Percentiles rank a stretch among this genome's conserved stretches.
These are phyloP conservation scores for Carollia perspicillata DNA, from an alignment of 2,113 vertebrate genomes.

Conservation along the genomic window DNA sequence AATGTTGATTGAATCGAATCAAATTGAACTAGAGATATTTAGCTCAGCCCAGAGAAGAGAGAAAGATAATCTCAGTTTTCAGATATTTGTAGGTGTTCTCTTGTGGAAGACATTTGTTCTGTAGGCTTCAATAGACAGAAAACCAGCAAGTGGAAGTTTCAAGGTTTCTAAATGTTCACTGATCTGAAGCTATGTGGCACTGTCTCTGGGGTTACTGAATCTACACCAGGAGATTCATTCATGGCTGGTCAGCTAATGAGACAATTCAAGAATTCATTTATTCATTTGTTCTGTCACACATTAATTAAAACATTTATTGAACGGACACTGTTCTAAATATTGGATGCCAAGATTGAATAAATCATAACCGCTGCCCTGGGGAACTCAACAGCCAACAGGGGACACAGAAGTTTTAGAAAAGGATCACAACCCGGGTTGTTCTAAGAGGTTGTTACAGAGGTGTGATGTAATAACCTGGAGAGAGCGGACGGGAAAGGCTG, in stretches of 20 bases:
- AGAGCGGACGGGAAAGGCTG: background rate
- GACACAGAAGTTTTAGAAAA: background rate
- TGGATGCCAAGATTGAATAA: background rate
- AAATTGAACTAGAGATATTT: slow-evolving; percentile 1
- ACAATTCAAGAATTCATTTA: background rate
- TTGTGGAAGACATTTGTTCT: background rate
- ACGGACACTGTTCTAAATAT: background rate
- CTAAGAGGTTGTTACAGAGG: background rate
- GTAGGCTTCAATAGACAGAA: background rate
- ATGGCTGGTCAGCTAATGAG: background rate
- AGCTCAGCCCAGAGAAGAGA: background rate
- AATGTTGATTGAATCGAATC: background rate
- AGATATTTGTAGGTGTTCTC: background rate
- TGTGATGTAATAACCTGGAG: background rate
- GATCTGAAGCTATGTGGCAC: background rate
- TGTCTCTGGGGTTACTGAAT: background rate
- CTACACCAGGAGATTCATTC: background rate
- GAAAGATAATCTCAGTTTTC: background rate
- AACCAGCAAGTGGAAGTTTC: background rate
- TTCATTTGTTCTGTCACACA: background rate
- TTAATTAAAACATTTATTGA: background rate
- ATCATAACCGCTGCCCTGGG: background rate
- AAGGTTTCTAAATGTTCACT: background rate
- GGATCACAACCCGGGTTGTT: background rate
- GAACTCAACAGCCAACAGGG: background rate